Evolutionary conservation across 1,140 invertebrate species (phyloP).

Genomic region (Condylostylus longicornis): DNA sequence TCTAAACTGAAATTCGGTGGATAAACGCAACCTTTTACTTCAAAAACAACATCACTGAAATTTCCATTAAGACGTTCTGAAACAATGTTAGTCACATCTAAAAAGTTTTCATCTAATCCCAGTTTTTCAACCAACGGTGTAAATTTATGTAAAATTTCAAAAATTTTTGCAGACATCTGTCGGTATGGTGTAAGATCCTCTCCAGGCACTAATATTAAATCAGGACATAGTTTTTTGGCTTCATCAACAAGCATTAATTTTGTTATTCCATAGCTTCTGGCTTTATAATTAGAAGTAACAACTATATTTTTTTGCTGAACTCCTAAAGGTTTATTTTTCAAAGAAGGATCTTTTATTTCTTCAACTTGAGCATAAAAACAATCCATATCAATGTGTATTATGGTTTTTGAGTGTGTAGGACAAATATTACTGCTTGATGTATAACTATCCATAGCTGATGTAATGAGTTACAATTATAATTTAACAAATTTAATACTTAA

Average conservation of each 20-base stretch:
- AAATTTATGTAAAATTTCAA: slow-evolving; percentile 47
- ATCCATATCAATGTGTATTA: slow-evolving; percentile 63
- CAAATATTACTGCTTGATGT: no score
- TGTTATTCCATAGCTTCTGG: slow-evolving; percentile 49
- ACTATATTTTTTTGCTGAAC: slow-evolving; percentile 66
- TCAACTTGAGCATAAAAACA: slow-evolving; percentile 76
- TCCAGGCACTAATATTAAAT: slow-evolving; percentile 51
- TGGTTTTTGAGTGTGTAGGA: slow-evolving; percentile 32
- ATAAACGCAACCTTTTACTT: slow-evolving; percentile 40
- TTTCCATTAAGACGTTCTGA: slow-evolving; percentile 26
- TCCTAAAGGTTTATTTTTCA: slow-evolving; percentile 48
- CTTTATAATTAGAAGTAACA: slow-evolving; percentile 66
- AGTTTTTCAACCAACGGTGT: slow-evolving; percentile 55
- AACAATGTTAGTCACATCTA: slow-evolving; percentile 56
- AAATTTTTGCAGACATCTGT: slow-evolving; percentile 51
- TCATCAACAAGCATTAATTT: slow-evolving; percentile 59
- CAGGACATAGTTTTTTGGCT: slow-evolving; percentile 49
- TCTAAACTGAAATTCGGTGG: slow-evolving; percentile 32
- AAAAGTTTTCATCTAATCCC: slow-evolving; percentile 65
- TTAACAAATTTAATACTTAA: no score
- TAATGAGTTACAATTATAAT: no score
- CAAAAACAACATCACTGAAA: slow-evolving; percentile 17
- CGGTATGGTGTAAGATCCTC: slow-evolving; percentile 62
- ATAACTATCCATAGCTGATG: no score
- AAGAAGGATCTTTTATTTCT: slow-evolving; percentile 49